Conservation (phyloP, 2,113 vertebrate genomes). For the Pao palembangensis region DNA sequence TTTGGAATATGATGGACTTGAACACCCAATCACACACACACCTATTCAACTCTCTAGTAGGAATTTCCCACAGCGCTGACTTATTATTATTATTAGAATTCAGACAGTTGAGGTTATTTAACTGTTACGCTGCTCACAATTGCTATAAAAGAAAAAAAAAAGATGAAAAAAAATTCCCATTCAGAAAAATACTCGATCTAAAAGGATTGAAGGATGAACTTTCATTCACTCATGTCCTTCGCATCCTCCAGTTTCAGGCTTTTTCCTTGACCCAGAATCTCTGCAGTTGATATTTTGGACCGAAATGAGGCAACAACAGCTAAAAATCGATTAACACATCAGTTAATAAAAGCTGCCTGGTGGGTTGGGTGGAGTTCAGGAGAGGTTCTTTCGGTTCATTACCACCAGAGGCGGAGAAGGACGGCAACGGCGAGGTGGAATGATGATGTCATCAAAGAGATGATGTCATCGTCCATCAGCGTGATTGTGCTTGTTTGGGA, state of each 20-base stretch:
- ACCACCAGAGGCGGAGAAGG: too few species aligned
- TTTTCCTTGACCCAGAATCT: neutral
- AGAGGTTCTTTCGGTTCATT: too few species aligned
- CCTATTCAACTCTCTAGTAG: neutral
- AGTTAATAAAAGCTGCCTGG: too few species aligned
- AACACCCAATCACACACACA: neutral
- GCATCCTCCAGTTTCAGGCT: neutral
- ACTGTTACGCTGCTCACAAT: neutral
- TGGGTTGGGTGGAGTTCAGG: too few species aligned
- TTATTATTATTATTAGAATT: too few species aligned
- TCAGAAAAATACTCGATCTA: neutral
- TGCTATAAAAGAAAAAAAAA: too few species aligned
- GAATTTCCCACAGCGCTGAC: neutral
- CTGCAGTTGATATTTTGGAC: too few species aligned
- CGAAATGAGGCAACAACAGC: too few species aligned
- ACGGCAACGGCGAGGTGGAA: too few species aligned
- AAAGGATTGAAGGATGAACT: neutral
- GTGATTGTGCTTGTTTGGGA: slow-evolving; percentile 25
- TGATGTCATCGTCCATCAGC: slow-evolving; percentile 47
- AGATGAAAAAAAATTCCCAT: neutral
- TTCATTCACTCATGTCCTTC: neutral
- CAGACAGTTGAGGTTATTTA: too few species aligned
- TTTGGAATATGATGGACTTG: neutral
- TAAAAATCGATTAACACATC: too few species aligned
- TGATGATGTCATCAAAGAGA: slow-evolving; percentile 29